phyloP scores from a whole-genome alignment of 2,888 invertebrate genomes.

The Eudasyphora cyanicolor region DNA sequence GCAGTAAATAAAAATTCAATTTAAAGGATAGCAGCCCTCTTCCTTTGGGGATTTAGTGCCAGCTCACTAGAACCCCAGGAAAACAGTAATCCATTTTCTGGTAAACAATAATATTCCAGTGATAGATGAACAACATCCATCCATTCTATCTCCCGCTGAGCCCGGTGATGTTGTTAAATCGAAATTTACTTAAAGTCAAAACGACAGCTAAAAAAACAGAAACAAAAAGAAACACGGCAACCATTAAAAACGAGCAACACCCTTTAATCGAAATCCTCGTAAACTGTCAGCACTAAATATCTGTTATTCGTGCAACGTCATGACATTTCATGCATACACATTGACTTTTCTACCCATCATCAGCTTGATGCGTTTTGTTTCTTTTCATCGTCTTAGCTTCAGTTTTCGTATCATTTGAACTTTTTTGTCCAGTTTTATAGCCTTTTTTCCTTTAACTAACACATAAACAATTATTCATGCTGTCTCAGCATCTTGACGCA shows the following conservation, averaged over 20 bases:
- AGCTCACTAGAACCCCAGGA: background rate
- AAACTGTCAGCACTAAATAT: conserved; percentile 45
- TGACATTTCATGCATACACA: conserved; percentile 33
- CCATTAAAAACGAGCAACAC: conserved; percentile 22
- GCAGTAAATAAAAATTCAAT: background rate
- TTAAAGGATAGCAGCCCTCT: no score
- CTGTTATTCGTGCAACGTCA: conserved; percentile 42
- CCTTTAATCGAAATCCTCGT: conserved; percentile 11
- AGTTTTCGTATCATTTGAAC: background rate
- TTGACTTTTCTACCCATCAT: conserved; percentile 5
- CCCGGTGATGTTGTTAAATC: conserved; percentile 44
- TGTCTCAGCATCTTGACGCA: conserved; percentile 48
- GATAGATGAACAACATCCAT: conserved; percentile 52
- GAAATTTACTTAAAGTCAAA: conserved; percentile 24
- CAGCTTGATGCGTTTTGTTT: conserved; percentile 29
- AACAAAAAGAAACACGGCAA: background rate
- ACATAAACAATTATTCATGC: conserved; percentile 50
- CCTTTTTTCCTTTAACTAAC: conserved; percentile 35
- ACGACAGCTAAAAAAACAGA: background rate
- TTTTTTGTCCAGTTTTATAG: background rate
- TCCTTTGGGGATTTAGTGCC: background rate
- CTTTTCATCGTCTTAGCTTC: background rate
- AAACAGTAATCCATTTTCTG: conserved; percentile 8
- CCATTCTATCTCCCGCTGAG: conserved; percentile 57
- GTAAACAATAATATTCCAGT: conserved; percentile 47